A percentile compares a stretch with the other conserved stretches of the same genome.
These are phyloP conservation scores for Poecile atricapillus DNA, from an alignment of 2,113 vertebrate species.

Conservation along the genomic window DNA sequence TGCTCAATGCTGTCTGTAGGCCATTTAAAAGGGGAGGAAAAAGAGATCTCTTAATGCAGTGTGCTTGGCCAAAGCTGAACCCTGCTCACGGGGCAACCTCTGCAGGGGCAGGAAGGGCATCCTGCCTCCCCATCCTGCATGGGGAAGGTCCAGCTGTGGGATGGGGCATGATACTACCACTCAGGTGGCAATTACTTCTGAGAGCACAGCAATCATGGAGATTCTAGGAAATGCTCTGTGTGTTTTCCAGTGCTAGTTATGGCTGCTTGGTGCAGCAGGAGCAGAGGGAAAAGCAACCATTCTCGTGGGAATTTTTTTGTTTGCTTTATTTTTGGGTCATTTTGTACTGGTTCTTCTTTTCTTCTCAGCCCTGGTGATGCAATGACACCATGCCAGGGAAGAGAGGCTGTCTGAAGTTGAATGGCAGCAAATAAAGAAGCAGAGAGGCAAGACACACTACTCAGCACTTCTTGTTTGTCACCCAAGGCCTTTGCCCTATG, in stretches of 20 bases:
- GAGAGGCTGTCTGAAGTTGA: neutral
- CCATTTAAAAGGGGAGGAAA: neutral
- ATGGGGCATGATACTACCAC: neutral
- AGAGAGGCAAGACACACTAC: rapidly evolving
- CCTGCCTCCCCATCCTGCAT: rapidly evolving
- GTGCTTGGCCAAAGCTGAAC: neutral
- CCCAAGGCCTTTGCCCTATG: neutral
- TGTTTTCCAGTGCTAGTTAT: neutral
- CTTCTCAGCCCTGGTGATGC: rapidly evolving
- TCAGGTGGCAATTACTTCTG: neutral
- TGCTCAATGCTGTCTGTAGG: neutral
- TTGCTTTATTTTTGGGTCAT: neutral
- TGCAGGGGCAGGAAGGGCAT: neutral
- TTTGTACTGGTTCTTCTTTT: neutral
- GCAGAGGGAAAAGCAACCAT: neutral
- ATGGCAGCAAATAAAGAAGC: neutral
- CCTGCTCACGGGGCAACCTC: rapidly evolving
- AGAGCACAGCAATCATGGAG: rapidly evolving
- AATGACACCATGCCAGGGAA: rapidly evolving
- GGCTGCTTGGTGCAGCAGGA: neutral
- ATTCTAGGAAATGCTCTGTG: neutral
- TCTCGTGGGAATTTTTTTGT: neutral
- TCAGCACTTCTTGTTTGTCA: neutral
- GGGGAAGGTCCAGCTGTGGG: neutral
- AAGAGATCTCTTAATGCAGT: neutral